phyloP scores from a whole-genome alignment of 2,797 vertebrate species.

The Oophaga sylvatica region DNA sequence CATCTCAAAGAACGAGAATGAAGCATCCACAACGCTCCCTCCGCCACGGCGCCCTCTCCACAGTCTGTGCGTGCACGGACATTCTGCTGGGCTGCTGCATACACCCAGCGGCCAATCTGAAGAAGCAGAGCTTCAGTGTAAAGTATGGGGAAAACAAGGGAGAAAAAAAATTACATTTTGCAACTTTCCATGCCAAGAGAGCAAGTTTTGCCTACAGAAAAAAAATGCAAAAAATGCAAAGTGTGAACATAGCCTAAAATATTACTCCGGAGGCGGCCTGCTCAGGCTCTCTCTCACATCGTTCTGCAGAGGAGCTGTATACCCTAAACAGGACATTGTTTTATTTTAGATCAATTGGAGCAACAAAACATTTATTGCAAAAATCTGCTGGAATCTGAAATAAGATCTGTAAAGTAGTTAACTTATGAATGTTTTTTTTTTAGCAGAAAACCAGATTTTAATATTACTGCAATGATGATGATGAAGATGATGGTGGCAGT shows the following conservation, averaged over 20 bases:
- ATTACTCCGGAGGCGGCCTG: background rate
- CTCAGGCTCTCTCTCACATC: background rate
- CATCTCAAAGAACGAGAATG: background rate
- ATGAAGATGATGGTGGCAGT: background rate
- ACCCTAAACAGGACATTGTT: background rate
- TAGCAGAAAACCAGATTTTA: too few species aligned
- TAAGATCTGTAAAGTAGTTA: too few species aligned
- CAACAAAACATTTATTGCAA: background rate
- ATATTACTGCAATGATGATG: background rate
- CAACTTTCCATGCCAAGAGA: background rate
- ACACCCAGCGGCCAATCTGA: background rate
- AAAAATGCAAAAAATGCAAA: too few species aligned
- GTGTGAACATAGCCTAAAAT: background rate
- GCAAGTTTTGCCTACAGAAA: too few species aligned
- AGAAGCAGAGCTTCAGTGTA: background rate
- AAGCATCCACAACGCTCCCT: background rate
- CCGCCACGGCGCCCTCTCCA: background rate
- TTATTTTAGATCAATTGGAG: background rate
- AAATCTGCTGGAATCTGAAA: too few species aligned
- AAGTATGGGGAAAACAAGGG: background rate
- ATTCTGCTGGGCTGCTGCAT: background rate
- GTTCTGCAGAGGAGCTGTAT: background rate
- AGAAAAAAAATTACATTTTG: background rate
- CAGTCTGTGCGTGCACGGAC: background rate
- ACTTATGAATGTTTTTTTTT: too few species aligned